Conservation (phyloP, 2,797 vertebrate genomes). For the Scarus forsteni region DNA sequence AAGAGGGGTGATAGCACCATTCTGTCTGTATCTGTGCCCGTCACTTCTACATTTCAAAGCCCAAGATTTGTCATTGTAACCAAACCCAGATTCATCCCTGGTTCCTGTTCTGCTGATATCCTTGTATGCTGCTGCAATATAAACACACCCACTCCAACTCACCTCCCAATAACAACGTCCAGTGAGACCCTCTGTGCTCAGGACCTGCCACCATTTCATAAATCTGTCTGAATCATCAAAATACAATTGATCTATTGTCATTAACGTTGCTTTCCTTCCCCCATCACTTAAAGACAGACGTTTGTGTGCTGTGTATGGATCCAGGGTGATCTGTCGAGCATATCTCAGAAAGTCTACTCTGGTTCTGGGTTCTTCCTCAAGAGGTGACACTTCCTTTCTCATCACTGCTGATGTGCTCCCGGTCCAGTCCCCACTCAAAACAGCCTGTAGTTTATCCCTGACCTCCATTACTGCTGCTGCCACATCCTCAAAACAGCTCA, state of each 20-base stretch:
- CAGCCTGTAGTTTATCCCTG: conserved; percentile 17
- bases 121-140: conserved; percentile 2
- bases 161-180: conserved; percentile 40
- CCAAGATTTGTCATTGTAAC: conserved; percentile 31
- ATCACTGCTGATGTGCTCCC: neutral
- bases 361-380: conserved; percentile 1
- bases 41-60: rapidly evolving
- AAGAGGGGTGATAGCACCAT: rapidly evolving
- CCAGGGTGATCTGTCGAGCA: neutral
- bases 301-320: neutral
- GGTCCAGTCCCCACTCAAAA: conserved; percentile 3
- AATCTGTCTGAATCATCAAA: conserved; percentile 10
- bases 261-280: conserved; percentile 6
- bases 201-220: rapidly evolving
- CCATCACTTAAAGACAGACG: neutral
- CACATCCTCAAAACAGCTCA: conserved; percentile 3
- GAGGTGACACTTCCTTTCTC: neutral
- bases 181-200: conserved; percentile 13
- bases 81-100: rapidly evolving
- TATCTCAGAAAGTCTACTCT: neutral
- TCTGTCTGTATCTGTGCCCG: neutral
- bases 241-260: rapidly evolving
- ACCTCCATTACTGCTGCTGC: neutral
- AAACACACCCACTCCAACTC: rapidly evolving
- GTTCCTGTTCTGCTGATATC: conserved; percentile 15